Base-by-base conservation (phyloP, 2,113 vertebrate species). In the Periophthalmus modestus region DNA sequence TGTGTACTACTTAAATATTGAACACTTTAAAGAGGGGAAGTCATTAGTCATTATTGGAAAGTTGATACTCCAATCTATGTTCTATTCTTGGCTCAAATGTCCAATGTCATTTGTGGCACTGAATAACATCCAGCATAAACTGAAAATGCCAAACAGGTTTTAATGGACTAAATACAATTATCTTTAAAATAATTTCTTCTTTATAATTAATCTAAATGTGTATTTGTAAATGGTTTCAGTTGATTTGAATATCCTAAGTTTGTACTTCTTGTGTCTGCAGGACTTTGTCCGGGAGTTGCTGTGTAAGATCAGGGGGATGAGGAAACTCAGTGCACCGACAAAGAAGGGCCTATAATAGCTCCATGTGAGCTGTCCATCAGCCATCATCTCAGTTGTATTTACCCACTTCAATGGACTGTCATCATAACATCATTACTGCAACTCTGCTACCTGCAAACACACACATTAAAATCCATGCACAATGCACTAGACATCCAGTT, bases 241-340 rank as follows among this genome's bases (percentile, higher is more conserved):
- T 28, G 58, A 24, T 33, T 33, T 15, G 28, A 2, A 23, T 57
- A 2, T 15, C 23, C 23, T 28, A 59, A 24, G 21, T 23, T 65
- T 78, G 50, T 23, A 36, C 58, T 6, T 74, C 4, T 39, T 39
- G 59, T 73, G 69, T 47, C 65, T 78, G 46, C 86, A 99, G 97
- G 94, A 95, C 83, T 99, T 99, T 88, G 95, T 99, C 86, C 95
- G 95, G 80, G 96, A 98, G 87, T 92, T 99, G 89, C 95, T 99
- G 67, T 92, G 93, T 88, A 95, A 96, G 92, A 97, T 99, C 95
- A 96, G 94, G 93, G 97, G 97, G 87, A 98, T 99, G 97, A 95
- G 96, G 75, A 99, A 98, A 91, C 94, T 99, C 83, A 96, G 95
- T 61, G 95, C 97, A 72, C 96, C 97, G 0, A 95, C 95, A 75